phyloP scores from a whole-genome alignment of 2,113 vertebrate species.

The Aphyosemion australe region DNA sequence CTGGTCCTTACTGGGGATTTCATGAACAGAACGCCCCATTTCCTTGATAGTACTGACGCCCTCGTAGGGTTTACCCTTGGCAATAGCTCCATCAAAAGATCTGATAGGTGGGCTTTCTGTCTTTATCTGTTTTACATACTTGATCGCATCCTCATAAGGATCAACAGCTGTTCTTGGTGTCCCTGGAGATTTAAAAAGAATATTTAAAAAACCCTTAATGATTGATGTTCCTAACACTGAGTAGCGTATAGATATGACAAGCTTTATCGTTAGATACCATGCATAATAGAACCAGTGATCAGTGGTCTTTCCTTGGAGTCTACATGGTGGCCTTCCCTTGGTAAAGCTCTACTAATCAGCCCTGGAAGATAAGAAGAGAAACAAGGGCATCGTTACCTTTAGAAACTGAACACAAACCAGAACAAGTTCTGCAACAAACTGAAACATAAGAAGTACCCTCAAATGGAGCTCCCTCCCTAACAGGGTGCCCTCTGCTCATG shows the following conservation, averaged over 20 bases:
- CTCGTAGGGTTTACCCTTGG: conserved; percentile 95
- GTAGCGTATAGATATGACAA: background rate
- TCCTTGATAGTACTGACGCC: conserved; percentile 97
- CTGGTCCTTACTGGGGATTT: conserved; percentile 94
- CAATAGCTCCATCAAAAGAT: conserved; percentile 92
- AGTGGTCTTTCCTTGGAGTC: conserved; percentile 92
- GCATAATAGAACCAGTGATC: conserved; percentile 96
- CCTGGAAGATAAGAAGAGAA: conserved; percentile 72
- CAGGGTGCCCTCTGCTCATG: conserved; percentile 84
- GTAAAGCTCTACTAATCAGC: conserved; percentile 92
- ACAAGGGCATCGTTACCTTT: conserved; percentile 5
- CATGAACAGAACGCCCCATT: conserved; percentile 96
- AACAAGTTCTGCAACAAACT: background rate
- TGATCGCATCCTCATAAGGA: conserved; percentile 90
- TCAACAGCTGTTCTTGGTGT: conserved; percentile 91
- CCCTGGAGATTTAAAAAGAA: conserved; percentile 75
- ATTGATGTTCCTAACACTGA: background rate
- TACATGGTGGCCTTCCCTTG: conserved; percentile 88
- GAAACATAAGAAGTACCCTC: conserved; percentile 82
- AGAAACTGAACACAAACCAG: conserved; percentile 3
- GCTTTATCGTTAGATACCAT: conserved; percentile 80
- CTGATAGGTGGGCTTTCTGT: conserved; percentile 92
- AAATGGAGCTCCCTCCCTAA: conserved; percentile 87
- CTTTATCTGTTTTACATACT: conserved; percentile 96
- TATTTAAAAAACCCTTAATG: background rate